Evolutionary conservation across 2,888 invertebrate species (phyloP).

Genomic region (Watsonalla binaria): DNA sequence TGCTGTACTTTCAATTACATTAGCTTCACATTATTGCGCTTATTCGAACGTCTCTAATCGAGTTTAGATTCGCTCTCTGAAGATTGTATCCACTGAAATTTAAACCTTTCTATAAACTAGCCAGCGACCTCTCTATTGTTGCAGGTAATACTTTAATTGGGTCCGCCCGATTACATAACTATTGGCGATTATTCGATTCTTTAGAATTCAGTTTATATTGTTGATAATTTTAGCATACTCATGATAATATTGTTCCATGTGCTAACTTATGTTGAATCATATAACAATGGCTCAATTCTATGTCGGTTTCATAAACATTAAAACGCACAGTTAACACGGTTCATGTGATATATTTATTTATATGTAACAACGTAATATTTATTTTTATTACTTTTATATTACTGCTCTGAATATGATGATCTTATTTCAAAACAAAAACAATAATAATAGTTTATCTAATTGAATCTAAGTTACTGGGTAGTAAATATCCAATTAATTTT

Average conservation of each 20-base stretch:
- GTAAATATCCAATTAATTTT: too few species aligned
- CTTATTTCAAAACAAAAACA: too few species aligned
- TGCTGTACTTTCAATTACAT: slow-evolving; percentile 26
- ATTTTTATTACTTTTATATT: too few species aligned
- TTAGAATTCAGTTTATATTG: background rate
- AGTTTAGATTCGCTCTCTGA: slow-evolving; percentile 5
- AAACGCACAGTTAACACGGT: too few species aligned
- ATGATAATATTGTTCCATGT: background rate
- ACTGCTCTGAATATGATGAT: too few species aligned
- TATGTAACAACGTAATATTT: too few species aligned
- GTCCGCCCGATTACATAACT: slow-evolving; percentile 14
- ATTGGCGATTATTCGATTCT: background rate
- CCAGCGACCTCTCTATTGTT: slow-evolving; percentile 16
- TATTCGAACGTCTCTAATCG: slow-evolving; percentile 20
- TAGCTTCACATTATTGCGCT: slow-evolving; percentile 33
- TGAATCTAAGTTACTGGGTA: too few species aligned
- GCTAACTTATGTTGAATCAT: too few species aligned
- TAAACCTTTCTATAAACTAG: slow-evolving; percentile 2
- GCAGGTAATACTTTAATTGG: slow-evolving; percentile 17
- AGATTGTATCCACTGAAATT: slow-evolving; percentile 5
- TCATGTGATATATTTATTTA: too few species aligned
- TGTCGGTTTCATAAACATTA: too few species aligned
- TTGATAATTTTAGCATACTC: background rate
- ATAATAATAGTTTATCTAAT: too few species aligned
- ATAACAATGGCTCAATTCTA: too few species aligned